Evolutionary conservation across 2,888 invertebrate species (phyloP), one percentile per base, ranked within the genome.

Genomic region (Tipula confusa): DNA sequence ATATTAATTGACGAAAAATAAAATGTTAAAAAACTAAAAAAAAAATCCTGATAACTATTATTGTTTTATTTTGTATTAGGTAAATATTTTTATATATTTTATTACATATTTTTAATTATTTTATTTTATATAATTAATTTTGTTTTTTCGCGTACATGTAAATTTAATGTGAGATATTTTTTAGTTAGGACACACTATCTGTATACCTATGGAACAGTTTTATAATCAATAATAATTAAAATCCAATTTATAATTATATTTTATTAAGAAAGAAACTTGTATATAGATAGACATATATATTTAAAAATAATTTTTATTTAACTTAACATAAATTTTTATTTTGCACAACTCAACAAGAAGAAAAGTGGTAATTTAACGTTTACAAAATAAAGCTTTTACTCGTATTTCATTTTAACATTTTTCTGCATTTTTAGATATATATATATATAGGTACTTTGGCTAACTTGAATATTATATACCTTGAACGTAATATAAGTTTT

Each of bases 401-500:
- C n/a, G n/a, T n/a, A 64, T 64, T 64, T 64, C 64, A 64, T 64
- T 64, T 18, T 9, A n/a, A n/a, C n/a, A 64, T 9, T 64, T 64
- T 43, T 43, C n/a, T n/a, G n/a, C n/a, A 24, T 64, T 64, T 43
- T 64, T 64, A 64, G 24, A 64, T 24, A 64, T 64, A n/a, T n/a
- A n/a, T n/a, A n/a, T n/a, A n/a, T n/a, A n/a, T n/a, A n/a, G n/a
- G n/a, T n/a, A 64, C 64, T 64, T 24, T 64, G 64, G 64, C 24
- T 24, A 64, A 64, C 64, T 64, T 64, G 9, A 9, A 64, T 64
- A 24, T 9, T 64, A 64, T 24, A 64, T 64, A 64, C 64, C 64
- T 64, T 64, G 7, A 64, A 15, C 43, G 64, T 64, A 64, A 64
- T 80, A 80, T 80, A 80, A 31, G 80, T 80, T 64, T 80, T 80